phyloP scores from a whole-genome alignment of 1,140 invertebrate species.

The Aphis craccivora region DNA sequence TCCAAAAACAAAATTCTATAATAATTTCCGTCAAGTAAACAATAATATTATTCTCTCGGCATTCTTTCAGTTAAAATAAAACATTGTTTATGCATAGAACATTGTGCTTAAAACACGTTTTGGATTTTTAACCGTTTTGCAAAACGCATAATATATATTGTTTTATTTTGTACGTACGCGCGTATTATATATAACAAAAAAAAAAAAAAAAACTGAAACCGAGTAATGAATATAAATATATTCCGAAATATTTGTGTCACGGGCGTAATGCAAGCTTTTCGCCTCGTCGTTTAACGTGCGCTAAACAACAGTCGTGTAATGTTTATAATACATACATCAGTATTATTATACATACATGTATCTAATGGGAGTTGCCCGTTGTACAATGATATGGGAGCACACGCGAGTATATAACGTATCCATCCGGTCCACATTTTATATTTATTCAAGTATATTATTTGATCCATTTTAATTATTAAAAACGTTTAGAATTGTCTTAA shows the following conservation, averaged over 20 bases:
- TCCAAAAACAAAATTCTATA: not conserved
- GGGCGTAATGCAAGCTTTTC: conserved; percentile 42
- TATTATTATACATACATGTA: not conserved
- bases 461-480: not conserved
- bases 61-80: conserved; percentile 35
- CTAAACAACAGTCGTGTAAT: not conserved
- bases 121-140: conserved; percentile 28
- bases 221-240: not conserved
- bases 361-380: not conserved
- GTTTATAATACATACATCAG: not conserved
- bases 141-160: not conserved
- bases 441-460: not conserved
- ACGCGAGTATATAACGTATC: not conserved
- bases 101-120: conserved; percentile 39
- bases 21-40: not conserved
- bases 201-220: conserved; percentile 5
- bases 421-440: conserved; percentile 30
- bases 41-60: conserved; percentile 37
- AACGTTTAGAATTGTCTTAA: not conserved
- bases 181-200: not conserved
- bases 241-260: conserved; percentile 37
- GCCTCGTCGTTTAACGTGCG: not conserved
- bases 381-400: not conserved
- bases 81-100: conserved; percentile 33
- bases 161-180: conserved; percentile 3